A percentile compares a stretch with the other conserved stretches of the same genome.
These are phyloP conservation scores for Agriopis aurantiaria DNA, from an alignment of 2,888 invertebrate species.

Conservation along the genomic window DNA sequence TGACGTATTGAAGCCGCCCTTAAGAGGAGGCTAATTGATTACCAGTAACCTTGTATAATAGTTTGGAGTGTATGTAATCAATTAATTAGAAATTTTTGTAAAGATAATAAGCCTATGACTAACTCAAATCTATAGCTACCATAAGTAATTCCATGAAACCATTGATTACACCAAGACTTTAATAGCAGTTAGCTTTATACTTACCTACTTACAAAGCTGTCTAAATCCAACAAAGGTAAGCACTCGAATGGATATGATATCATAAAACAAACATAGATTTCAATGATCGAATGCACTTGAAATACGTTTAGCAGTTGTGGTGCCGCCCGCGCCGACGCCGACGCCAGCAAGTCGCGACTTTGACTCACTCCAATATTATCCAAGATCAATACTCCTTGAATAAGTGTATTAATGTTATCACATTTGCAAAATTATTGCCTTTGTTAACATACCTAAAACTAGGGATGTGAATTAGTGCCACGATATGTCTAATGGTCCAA, in stretches of 20 bases:
- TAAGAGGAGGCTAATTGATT: no score
- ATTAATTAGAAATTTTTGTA: background rate
- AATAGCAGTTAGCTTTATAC: slow-evolving; percentile 18
- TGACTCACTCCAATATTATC: slow-evolving; percentile 35
- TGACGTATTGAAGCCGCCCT: no score
- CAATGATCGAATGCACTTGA: slow-evolving; percentile 43
- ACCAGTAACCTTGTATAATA: no score
- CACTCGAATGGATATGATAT: slow-evolving; percentile 36
- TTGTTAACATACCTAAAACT: slow-evolving; percentile 58
- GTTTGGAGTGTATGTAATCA: background rate
- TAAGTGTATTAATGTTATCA: slow-evolving; percentile 51
- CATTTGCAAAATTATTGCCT: slow-evolving; percentile 61
- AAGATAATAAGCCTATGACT: background rate
- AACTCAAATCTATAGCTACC: background rate
- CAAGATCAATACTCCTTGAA: slow-evolving; percentile 51
- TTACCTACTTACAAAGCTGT: slow-evolving; percentile 20
- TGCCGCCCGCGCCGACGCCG: slow-evolving; percentile 26
- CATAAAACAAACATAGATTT: slow-evolving; percentile 42
- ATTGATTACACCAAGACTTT: background rate
- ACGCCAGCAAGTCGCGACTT: slow-evolving; percentile 33
- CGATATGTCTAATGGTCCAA: background rate
- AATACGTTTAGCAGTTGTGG: slow-evolving; percentile 36
- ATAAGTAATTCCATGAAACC: background rate
- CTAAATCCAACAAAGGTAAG: slow-evolving; percentile 25
- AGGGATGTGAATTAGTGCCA: background rate